Evolutionary conservation across 2,888 invertebrate species (phyloP), one percentile per base, ranked within the genome.

Genomic region (Eupithecia vulgata): DNA sequence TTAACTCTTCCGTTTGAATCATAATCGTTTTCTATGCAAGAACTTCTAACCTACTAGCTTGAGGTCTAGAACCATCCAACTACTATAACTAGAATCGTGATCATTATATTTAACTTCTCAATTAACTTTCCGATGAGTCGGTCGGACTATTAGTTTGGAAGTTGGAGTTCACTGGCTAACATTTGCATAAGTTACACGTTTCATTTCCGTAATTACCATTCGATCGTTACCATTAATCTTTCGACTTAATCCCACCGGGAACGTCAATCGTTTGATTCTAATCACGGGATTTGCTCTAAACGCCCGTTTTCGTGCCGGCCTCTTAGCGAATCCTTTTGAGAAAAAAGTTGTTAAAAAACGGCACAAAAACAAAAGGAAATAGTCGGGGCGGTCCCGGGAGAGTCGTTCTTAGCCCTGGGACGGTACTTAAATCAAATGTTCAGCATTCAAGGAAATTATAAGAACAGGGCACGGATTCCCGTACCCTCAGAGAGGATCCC

Each of bases 341-440:
- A 88, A 89, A 87, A 90, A 91, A 91, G 89, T 88, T 90, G 88
- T 89, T 90, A 88, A 91, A 92, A 92, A 91, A 84, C 86, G 90
- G 88, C 85, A 88, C 89, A 90, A 90, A 91, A 92, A 93, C 90
- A 92, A 93, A 92, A 86, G 90, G 87, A 91, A 93, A 93, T 93
- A 93, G 92, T 90, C 90, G 89, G 92, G 92, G 92, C 90, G 92
- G 89, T 90, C 93, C 88, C 89, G 78, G 68, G 89, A 82, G 93
- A 88, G 88, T 86, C 92, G 87, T 93, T 90, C 84, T 85, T 90
- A 87, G 89, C 89, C 90, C 87, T 90, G 91, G 92, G 93, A 91
- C 91, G 91, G 91, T 91, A 91, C 92, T 93, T 93, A 92, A 93
- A 93, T 93, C 92, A 93, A 93, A 93, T 91, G 92, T 90, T 91